phyloP scores from a whole-genome alignment of 2,113 vertebrate genomes.

The Cyprinus carpio region DNA sequence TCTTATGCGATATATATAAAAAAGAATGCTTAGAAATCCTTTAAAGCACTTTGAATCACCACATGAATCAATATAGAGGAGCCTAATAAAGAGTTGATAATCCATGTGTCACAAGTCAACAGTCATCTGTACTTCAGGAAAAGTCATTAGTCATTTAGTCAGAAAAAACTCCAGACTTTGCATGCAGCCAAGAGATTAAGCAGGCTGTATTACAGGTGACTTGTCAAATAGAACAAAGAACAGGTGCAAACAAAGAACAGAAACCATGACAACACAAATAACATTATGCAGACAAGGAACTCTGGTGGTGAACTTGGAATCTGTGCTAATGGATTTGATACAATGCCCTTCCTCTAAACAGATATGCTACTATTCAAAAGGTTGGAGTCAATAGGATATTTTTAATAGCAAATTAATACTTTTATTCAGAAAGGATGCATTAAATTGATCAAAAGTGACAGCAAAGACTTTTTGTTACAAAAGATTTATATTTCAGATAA shows the following conservation, averaged over 20 bases:
- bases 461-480: background rate
- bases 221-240: conserved; percentile 24
- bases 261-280: conserved; percentile 35
- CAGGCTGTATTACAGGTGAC: conserved; percentile 2
- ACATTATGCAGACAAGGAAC: background rate
- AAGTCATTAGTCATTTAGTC: background rate
- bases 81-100: background rate
- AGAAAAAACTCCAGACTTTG: background rate
- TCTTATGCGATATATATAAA: background rate
- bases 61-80: background rate
- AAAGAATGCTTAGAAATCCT: background rate
- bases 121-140: conserved; percentile 1
- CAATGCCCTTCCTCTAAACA: background rate
- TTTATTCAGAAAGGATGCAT: background rate
- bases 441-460: background rate
- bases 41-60: background rate
- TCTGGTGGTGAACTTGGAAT: background rate
- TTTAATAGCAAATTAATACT: background rate
- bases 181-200: background rate
- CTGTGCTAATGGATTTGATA: background rate
- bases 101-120: background rate
- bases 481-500: too few relatives aligned
- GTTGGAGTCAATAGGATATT: background rate
- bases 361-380: background rate
- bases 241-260: conserved; percentile 10